Conservation (phyloP, 1,140 invertebrate species). For the Planococcus citri region DNA sequence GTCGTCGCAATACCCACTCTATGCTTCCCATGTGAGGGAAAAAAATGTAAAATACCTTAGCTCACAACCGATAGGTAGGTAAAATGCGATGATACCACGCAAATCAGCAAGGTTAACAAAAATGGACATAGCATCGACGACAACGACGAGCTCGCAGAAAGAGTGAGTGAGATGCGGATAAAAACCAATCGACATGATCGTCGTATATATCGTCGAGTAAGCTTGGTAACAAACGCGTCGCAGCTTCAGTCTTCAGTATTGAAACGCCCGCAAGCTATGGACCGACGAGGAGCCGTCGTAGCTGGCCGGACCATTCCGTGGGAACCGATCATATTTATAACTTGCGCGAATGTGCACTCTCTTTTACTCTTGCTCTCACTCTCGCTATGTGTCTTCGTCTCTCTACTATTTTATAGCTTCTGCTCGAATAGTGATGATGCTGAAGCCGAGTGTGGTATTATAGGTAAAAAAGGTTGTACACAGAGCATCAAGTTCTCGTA, state of each 20-base stretch:
- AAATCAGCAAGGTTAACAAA: neutral
- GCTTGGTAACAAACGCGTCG: neutral
- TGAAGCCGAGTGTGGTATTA: too few relatives aligned
- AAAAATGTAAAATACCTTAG: too few relatives aligned
- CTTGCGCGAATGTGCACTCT: neutral
- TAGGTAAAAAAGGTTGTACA: too few relatives aligned
- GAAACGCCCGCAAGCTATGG: slow-evolving; percentile 6
- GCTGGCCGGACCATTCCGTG: slow-evolving; percentile 8
- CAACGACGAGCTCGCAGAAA: too few relatives aligned
- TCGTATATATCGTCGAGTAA: too few relatives aligned
- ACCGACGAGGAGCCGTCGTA: too few relatives aligned
- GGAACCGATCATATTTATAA: slow-evolving; percentile 1
- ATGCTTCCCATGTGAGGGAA: too few relatives aligned
- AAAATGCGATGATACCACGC: neutral
- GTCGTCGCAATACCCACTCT: too few relatives aligned
- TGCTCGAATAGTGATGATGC: too few relatives aligned
- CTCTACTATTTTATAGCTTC: neutral
- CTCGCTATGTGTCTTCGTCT: neutral
- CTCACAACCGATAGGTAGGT: too few relatives aligned
- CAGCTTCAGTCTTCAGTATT: too few relatives aligned
- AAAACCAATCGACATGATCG: neutral
- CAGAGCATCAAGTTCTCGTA: too few relatives aligned
- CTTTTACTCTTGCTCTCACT: neutral
- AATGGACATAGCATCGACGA: neutral
- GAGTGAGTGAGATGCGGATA: neutral